Evolutionary conservation across 1,140 invertebrate genomes (phyloP).

Genomic region (Zeugodacus cucurbitae): DNA sequence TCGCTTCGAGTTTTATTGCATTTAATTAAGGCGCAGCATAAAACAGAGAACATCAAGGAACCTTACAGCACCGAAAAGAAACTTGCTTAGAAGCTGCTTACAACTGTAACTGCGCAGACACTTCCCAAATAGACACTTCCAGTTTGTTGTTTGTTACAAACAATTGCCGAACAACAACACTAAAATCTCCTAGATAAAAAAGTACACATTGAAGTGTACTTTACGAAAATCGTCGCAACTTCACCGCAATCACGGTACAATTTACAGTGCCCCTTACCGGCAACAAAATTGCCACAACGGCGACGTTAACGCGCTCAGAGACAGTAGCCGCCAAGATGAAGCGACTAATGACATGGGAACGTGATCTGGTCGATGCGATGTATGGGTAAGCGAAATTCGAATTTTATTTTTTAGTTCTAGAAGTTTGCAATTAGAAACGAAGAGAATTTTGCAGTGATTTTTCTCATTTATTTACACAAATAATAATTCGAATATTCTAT

Average conservation of each 20-base stretch:
- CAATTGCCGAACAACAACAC: background rate
- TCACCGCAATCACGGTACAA: constrained; percentile 5
- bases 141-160: background rate
- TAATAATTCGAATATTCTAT: no score
- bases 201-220: background rate
- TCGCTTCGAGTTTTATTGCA: background rate
- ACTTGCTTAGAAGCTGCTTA: background rate
- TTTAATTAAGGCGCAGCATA: background rate
- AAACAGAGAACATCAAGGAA: background rate
- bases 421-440: no score
- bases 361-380: constrained; percentile 64
- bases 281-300: constrained; percentile 37
- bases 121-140: background rate
- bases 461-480: no score
- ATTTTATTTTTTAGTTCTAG: constrained; percentile 48
- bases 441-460: no score
- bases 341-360: constrained; percentile 64
- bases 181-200: background rate
- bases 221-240: background rate
- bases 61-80: background rate
- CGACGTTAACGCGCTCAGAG: constrained; percentile 19
- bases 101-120: background rate
- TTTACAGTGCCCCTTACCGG: background rate
- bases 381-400: constrained; percentile 57
- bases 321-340: constrained; percentile 54